Evolutionary conservation across 2,797 vertebrate genomes (phyloP), one percentile per base, ranked within the genome.

Genomic region (Clarias fuscus): DNA sequence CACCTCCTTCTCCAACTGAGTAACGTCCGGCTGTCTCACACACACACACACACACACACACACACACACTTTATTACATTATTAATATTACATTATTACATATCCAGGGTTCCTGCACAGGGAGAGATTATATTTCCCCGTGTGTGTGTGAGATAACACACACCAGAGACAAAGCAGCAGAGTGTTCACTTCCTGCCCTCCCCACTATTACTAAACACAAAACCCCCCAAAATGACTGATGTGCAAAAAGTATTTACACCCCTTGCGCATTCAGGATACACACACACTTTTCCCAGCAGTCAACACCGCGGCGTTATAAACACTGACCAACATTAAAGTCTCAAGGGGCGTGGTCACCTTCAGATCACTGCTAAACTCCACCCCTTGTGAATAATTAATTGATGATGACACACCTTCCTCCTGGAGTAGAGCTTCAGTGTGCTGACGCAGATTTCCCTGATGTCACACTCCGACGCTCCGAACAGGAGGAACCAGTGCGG

Each of bases 401-500:
- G 40, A 17, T 43, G 62, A 17, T n/a, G n/a, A 14, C n/a, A 5
- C 13, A 83, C 81, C 27, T 82, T 82, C 0, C 37, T 70, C 67
- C 18, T 71, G 65, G 53, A 24, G 65, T 97, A 97, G 70, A 97
- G 95, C 87, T 95, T 95, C 76, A 97, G 93, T 0, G 95, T 97
- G 11, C 94, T 95, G 82, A 96, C 89, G 80, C 96, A 97, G 40
- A 97, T 96, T 86, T 97, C 96, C 88, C 96, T 96, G 64, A 97
- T 95, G 62, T 96, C 96, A 76, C 95, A 96, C 81, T 97, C 96
- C 0, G 95, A 96, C 64, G 93, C 94, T 56, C 96, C 95, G 27
- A 97, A 97, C 76, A 97, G 95, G 86, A 94, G 91, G 92, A 96
- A 97, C 96, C 96, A 97, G 90, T 96, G 96, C 58, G 96, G 96